Evolutionary conservation across 2,888 invertebrate genomes (phyloP), one percentile per base, ranked within the genome.

Genomic region (Dicyrtoma fusca): DNA sequence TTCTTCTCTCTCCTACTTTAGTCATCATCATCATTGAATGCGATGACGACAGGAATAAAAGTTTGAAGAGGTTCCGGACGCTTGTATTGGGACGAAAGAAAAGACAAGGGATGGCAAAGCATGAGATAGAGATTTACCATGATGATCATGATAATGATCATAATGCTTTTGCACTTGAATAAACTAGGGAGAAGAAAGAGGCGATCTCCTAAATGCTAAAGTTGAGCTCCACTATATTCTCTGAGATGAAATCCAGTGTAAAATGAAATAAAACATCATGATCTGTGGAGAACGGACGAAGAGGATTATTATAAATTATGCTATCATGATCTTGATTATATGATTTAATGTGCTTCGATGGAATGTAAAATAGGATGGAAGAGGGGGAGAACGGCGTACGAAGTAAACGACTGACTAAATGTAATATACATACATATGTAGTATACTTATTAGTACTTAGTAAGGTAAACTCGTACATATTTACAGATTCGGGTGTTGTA

Each of bases 301-400:
- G 53, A 53, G 21, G 53, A 21, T 19, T 17, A 17, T 53, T 13
- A 53, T n/a, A 19, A 53, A 49, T 49, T 49, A 17, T 53, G 11
- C 53, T 53, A 17, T 53, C 53, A 21, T 53, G 53, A 53, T 53
- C 53, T 3, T 53, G 49, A 49, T 49, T 49, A 14, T 53, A 53
- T 53, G 53, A 53, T 53, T 53, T 53, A 53, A 19, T 53, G 19
- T 53, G 19, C 10, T 17, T 49, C 8, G 13, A 21, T 53, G 21
- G 53, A 53, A n/a, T 17, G 19, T n/a, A n/a, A n/a, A n/a, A n/a
- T n/a, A n/a, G n/a, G n/a, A n/a, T n/a, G n/a, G n/a, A n/a, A n/a
- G n/a, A n/a, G n/a, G n/a, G n/a, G n/a, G n/a, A n/a, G n/a, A n/a
- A n/a, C n/a, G n/a, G n/a, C n/a, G n/a, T n/a, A n/a, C n/a, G n/a